phyloP scores from a whole-genome alignment of 1,140 invertebrate genomes.

The Anastrepha obliqua region DNA sequence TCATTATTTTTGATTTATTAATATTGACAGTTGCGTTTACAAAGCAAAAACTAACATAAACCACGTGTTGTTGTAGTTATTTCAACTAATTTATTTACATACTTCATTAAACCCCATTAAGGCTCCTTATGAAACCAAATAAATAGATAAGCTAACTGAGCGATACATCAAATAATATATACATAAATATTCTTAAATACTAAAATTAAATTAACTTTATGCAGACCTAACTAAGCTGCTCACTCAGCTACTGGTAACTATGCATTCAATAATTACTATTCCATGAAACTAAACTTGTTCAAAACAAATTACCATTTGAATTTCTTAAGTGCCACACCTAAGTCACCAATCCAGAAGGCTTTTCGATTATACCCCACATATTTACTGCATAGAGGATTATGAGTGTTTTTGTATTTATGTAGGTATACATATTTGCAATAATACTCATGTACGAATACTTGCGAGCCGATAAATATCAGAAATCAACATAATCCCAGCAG shows the following conservation, averaged over 20 bases:
- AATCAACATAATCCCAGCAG: slow-evolving; percentile 46
- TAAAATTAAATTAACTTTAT: slow-evolving; percentile 36
- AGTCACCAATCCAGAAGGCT: background rate
- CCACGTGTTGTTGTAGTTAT: too few species aligned
- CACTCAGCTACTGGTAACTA: slow-evolving; percentile 20
- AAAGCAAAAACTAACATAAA: background rate
- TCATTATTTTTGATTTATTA: background rate
- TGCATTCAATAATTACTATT: slow-evolving; percentile 7
- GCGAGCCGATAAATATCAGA: slow-evolving; percentile 43
- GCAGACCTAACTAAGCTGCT: background rate
- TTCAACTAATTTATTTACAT: background rate
- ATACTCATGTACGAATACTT: slow-evolving; percentile 45
- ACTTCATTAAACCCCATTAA: too few species aligned
- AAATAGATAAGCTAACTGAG: background rate
- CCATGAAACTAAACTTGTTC: slow-evolving; percentile 32
- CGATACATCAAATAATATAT: slow-evolving; percentile 5
- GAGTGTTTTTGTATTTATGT: slow-evolving; percentile 29
- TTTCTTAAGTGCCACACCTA: slow-evolving; percentile 32
- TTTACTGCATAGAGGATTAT: slow-evolving; percentile 48
- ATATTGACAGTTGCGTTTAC: background rate
- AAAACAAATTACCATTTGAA: slow-evolving; percentile 22
- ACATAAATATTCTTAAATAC: slow-evolving; percentile 3
- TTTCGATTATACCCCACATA: slow-evolving; percentile 1
- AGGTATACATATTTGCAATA: slow-evolving; percentile 11
- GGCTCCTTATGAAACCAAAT: background rate